Base-by-base conservation (phyloP, 2,113 vertebrate species). In the Cairina moschata region DNA sequence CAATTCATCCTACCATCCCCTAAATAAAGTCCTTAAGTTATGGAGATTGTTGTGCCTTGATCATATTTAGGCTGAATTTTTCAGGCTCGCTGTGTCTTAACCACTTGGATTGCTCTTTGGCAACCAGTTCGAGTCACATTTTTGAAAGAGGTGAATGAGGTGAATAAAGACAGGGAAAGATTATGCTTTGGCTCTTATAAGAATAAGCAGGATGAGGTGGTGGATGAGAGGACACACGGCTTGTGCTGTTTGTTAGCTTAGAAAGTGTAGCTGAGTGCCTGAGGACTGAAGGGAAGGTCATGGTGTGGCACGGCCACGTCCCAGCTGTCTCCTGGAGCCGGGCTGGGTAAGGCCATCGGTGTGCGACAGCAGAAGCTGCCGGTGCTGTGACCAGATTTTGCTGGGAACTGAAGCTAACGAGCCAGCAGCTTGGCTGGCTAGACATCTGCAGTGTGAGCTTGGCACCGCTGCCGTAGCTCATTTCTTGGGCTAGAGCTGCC, bases 1-100 rank as follows among this genome's bases (percentile, higher is more conserved):
- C 36, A 8, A 63, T 94, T 90, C 54, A 79, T 88, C 86, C 48
- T 15, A 52, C 8, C 67, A 13, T 87, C 82, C 67, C 40, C 59
- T 44, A 91, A 96, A 93, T 80, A 63, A 78, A 79, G 14, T 91
- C 7, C 73, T 74, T 90, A 59, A 79, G 25, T 36, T 71, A 23
- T 28, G 55, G 11, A 80, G 68, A 32, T 77, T 55, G 40, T 42
- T 29, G 29, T 34, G 42, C 85, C 59, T 69, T 26, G 38, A 52
- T 52, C 36, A n/a, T 93, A 84, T 86, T 88, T 83, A 16, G 28
- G 29, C 73, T 75, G 40, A 28, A 44, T 89, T 88, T 78, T 50
- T 46, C 40, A 83, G 36, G 26, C 31, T 50, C 63, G 7, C 60
- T 73, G 71, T 65, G 36, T 85, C 17, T 67, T 31, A 16, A 60